These are phyloP conservation scores for Ichneumoninae sp. DNA, from an alignment of 2,888 invertebrate species.

Conservation along the genomic window DNA sequence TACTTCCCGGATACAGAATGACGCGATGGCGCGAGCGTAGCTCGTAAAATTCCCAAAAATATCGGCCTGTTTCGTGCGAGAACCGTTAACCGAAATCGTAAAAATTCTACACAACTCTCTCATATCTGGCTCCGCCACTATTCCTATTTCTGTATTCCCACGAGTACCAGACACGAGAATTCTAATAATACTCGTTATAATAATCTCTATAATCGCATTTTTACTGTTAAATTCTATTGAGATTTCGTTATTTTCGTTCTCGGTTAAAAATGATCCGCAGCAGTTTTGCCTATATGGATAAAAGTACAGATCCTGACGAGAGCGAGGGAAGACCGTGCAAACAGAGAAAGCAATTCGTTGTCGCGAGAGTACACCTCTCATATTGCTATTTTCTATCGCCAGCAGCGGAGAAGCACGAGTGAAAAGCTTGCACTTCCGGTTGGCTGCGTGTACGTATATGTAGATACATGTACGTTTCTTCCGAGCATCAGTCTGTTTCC, in stretches of 20 bases:
- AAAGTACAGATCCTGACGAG: neutral
- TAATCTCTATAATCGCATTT: neutral
- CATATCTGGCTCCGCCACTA: neutral
- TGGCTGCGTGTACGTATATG: neutral
- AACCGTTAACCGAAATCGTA: slow-evolving; percentile 22
- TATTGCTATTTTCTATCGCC: slow-evolving; percentile 17
- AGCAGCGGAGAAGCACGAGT: slow-evolving; percentile 5
- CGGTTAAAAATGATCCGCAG: neutral
- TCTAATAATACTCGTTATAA: neutral
- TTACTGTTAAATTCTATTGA: neutral
- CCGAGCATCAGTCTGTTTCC: neutral
- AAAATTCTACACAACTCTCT: slow-evolving; percentile 14
- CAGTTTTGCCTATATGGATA: neutral
- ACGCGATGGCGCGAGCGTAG: neutral
- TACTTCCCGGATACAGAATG: neutral
- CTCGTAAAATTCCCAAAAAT: slow-evolving; percentile 56
- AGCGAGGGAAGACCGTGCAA: slow-evolving; percentile 4
- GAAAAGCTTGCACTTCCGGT: slow-evolving; percentile 10
- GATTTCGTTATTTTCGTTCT: neutral
- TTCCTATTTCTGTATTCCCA: slow-evolving; percentile 24
- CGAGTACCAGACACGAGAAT: neutral
- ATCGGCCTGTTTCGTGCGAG: slow-evolving; percentile 27
- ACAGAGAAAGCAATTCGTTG: slow-evolving; percentile 35
- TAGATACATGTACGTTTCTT: slow-evolving; percentile 9
- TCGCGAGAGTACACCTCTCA: slow-evolving; percentile 3